Evolutionary conservation across 2,888 invertebrate species (phyloP).

Genomic region (Portevinia maculata): DNA sequence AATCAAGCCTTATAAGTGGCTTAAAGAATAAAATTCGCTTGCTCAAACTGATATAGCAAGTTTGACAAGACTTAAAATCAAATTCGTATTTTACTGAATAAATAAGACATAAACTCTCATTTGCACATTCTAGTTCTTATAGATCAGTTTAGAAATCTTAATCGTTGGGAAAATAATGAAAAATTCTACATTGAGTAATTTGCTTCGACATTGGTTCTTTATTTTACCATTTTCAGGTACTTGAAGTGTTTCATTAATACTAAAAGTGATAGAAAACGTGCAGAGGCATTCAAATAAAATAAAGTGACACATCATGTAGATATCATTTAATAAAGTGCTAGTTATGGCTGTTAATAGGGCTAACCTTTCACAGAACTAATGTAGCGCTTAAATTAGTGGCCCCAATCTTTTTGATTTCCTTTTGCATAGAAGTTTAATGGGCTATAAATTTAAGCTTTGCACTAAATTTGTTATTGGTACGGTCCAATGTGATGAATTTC

Average conservation of each 20-base stretch:
- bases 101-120: conserved; percentile 30
- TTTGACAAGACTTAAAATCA: conserved; percentile 16
- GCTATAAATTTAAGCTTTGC: no score
- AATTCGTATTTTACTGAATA: conserved; percentile 28
- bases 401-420: no score
- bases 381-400: no score
- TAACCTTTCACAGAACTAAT: no score
- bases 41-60: neutral
- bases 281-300: no score
- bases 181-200: neutral
- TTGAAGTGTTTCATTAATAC: neutral
- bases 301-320: no score
- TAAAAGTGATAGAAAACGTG: no score
- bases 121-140: conserved; percentile 24
- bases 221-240: conserved; percentile 62
- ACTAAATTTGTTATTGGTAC: no score
- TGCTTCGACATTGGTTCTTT: conserved; percentile 55
- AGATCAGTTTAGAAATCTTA: conserved; percentile 3
- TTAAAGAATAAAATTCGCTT: neutral
- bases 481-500: conserved; percentile 5
- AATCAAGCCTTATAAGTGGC: neutral
- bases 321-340: neutral
- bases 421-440: no score
- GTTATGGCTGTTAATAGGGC: no score
- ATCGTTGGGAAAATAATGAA: conserved; percentile 24